Conservation (phyloP, 2,888 invertebrate species). For the Acanthosepion esculentum region DNA sequence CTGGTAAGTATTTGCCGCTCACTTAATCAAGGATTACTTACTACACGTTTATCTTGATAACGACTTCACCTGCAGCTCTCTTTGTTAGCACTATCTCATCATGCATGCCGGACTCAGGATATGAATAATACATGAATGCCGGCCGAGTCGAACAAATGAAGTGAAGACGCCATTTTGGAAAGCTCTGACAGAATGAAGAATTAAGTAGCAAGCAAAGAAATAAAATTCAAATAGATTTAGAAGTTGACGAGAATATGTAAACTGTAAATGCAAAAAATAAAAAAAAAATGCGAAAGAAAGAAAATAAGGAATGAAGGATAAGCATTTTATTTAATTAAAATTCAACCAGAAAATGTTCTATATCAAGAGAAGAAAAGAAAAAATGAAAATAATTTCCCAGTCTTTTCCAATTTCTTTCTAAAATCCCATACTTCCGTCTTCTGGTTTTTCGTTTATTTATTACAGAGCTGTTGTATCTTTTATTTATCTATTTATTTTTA, state of each 20-base stretch:
- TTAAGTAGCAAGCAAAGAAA: background rate
- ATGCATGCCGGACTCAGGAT: background rate
- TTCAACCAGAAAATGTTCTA: no score
- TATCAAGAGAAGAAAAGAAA: no score
- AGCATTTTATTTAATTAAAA: no score
- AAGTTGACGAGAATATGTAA: background rate
- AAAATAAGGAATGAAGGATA: no score
- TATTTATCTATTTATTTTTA: no score
- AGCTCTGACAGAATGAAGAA: background rate
- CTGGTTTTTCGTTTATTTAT: no score
- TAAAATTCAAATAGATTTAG: background rate
- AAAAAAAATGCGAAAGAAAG: no score
- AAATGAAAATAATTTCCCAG: no score
- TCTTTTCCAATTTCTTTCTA: no score
- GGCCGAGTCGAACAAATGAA: constrained; percentile 5
- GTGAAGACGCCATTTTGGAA: background rate
- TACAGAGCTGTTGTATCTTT: no score
- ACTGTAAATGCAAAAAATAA: no score
- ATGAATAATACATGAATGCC: constrained; percentile 20
- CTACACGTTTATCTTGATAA: constrained; percentile 33
- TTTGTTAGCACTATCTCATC: background rate
- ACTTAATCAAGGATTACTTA: background rate
- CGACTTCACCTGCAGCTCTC: constrained; percentile 33
- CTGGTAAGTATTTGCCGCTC: constrained; percentile 15
- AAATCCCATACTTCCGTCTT: no score